These are phyloP conservation scores for Oncorhynchus keta DNA, from an alignment of 2,113 vertebrate genomes.

Conservation along the genomic window DNA sequence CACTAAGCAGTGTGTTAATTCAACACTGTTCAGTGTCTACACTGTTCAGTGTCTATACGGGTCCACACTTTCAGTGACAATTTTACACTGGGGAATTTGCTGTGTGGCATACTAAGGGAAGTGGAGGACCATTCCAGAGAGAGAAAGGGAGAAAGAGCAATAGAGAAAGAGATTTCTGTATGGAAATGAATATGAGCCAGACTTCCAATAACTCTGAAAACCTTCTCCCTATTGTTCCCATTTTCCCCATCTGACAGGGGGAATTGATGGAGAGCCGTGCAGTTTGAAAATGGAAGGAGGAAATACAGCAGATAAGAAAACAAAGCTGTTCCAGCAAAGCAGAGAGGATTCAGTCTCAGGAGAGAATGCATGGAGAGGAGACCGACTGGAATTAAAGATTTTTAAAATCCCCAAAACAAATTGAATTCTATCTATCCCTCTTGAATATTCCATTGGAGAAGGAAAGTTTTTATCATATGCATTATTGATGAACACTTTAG, in stretches of 20 bases:
- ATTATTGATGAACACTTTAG: too few species aligned
- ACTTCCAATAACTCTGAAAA: slow-evolving; percentile 42
- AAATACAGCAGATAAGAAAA: slow-evolving; percentile 49
- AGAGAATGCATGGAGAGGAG: slow-evolving; percentile 16
- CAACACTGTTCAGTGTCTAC: too few species aligned
- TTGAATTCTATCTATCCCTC: background rate
- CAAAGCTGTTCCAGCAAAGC: slow-evolving; percentile 38
- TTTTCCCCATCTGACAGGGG: slow-evolving; percentile 18
- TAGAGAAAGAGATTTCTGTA: slow-evolving; percentile 1
- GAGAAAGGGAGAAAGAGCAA: too few species aligned
- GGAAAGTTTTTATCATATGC: too few species aligned
- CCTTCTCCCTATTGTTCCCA: slow-evolving; percentile 40
- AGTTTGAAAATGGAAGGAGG: slow-evolving; percentile 34
- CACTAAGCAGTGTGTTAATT: too few species aligned
- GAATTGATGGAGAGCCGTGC: slow-evolving; percentile 31
- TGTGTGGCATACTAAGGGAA: background rate
- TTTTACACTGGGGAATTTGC: too few species aligned
- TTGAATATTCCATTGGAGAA: background rate
- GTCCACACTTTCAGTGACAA: too few species aligned
- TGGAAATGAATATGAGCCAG: slow-evolving; percentile 6
- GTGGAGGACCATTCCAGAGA: background rate
- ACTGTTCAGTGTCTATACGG: too few species aligned
- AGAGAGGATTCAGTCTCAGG: slow-evolving; percentile 37
- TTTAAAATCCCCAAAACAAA: background rate
- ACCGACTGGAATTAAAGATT: slow-evolving; percentile 24